These are phyloP conservation scores for Plebejus anna DNA, from an alignment of 2,888 invertebrate genomes.

Conservation along the genomic window DNA sequence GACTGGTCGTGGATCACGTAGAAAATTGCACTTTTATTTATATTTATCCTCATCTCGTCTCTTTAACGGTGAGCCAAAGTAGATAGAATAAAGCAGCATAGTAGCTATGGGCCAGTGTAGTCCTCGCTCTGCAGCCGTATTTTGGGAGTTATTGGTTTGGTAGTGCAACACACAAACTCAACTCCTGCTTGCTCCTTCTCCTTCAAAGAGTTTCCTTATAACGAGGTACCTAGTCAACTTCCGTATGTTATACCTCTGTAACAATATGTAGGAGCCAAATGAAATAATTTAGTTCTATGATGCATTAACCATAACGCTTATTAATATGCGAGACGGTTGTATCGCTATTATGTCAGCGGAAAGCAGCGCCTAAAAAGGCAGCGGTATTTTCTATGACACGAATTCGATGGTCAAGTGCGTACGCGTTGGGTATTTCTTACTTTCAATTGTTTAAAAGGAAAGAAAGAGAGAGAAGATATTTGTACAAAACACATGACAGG, in stretches of 20 bases:
- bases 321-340: conserved; percentile 5
- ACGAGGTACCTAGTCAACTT: neutral
- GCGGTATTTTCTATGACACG: conserved; percentile 11
- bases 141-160: no score
- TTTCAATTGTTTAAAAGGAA: neutral
- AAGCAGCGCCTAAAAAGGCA: conserved; percentile 2
- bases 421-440: neutral
- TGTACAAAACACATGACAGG: neutral
- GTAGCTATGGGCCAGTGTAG: no score
- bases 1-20: no score
- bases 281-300: neutral
- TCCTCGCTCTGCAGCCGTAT: no score
- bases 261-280: neutral
- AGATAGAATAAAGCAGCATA: no score
- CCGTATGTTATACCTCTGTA: neutral
- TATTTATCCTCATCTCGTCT: no score
- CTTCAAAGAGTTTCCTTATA: neutral
- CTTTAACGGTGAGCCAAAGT: no score
- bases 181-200: no score
- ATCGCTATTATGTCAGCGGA: conserved; percentile 16
- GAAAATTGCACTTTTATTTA: no score
- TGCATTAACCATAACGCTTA: neutral
- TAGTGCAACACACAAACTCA: neutral
- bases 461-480: neutral
- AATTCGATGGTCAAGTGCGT: conserved; percentile 13